Percentiles rank a stretch among this genome's conserved stretches.
These are phyloP conservation scores for Ursus arctos DNA, from an alignment of 2,113 vertebrate genomes.

Conservation along the genomic window DNA sequence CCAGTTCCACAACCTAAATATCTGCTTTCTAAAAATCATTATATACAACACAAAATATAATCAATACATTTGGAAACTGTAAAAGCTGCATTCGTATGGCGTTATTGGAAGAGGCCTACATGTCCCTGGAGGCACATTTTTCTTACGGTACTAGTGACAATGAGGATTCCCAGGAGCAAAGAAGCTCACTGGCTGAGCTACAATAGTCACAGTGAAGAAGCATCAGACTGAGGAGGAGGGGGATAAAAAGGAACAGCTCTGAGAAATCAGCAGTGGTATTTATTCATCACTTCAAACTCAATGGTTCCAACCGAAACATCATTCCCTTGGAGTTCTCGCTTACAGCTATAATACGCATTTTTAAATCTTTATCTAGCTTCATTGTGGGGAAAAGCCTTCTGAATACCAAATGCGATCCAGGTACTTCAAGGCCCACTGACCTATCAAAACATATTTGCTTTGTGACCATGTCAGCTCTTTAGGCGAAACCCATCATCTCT, in stretches of 20 bases:
- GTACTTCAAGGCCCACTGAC: background rate
- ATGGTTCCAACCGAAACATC: slow-evolving; percentile 25
- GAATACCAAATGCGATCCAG: background rate
- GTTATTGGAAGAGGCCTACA: slow-evolving; percentile 76
- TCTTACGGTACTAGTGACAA: slow-evolving; percentile 68
- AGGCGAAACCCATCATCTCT: slow-evolving; percentile 33
- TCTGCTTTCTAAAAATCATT: slow-evolving; percentile 83
- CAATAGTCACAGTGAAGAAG: slow-evolving; percentile 55
- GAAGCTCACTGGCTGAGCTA: slow-evolving; percentile 34
- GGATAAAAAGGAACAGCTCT: slow-evolving; percentile 6
- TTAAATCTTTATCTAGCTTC: slow-evolving; percentile 50
- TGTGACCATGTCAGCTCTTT: slow-evolving; percentile 29
- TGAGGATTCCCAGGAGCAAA: slow-evolving; percentile 68
- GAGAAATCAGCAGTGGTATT: slow-evolving; percentile 37
- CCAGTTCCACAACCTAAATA: slow-evolving; percentile 84
- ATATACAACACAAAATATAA: slow-evolving; percentile 79
- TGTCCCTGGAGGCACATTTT: slow-evolving; percentile 65
- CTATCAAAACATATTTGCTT: slow-evolving; percentile 51
- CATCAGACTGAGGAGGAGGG: background rate
- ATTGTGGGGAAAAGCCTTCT: background rate
- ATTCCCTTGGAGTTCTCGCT: slow-evolving; percentile 13
- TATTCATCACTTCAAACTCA: slow-evolving; percentile 28
- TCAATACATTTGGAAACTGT: slow-evolving; percentile 80
- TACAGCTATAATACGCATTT: background rate
- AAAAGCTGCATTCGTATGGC: slow-evolving; percentile 70